Evolutionary conservation across 2,113 vertebrate species (phyloP).

Genomic region (Taxidea taxus): DNA sequence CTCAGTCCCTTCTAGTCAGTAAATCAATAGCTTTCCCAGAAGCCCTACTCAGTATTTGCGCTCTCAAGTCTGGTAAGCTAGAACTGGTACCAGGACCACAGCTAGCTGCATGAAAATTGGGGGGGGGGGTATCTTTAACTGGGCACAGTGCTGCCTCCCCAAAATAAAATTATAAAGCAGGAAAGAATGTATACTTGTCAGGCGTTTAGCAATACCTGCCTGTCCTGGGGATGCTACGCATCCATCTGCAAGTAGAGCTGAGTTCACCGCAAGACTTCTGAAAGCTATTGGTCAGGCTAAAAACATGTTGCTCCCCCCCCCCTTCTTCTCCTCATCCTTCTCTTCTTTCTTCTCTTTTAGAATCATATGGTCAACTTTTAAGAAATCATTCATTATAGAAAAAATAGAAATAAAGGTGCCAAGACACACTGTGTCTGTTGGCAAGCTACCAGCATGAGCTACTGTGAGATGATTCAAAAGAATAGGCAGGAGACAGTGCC

Average conservation of each 20-base stretch:
- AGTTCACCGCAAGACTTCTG: background rate
- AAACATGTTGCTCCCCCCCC: background rate
- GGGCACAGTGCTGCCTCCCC: background rate
- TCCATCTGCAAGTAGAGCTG: background rate
- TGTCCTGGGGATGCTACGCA: background rate
- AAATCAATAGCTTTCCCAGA: background rate
- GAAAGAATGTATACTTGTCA: background rate
- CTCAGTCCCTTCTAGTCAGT: background rate
- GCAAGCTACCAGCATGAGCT: constrained; percentile 18
- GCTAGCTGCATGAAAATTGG: background rate
- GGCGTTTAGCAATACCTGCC: background rate
- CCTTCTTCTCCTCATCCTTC: background rate
- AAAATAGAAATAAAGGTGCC: constrained; percentile 4
- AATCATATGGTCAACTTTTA: background rate
- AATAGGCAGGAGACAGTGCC: constrained; percentile 24
- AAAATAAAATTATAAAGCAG: background rate
- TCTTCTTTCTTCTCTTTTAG: background rate
- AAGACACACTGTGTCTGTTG: constrained; percentile 7
- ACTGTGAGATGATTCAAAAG: constrained; percentile 44
- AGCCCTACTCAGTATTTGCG: background rate
- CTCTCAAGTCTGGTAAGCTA: background rate
- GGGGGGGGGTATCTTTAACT: background rate
- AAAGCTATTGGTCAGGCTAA: background rate
- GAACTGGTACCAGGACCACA: background rate
- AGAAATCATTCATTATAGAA: background rate